A percentile compares a stretch with the other conserved stretches of the same genome.
Conservation (phyloP, 2,888 invertebrate genomes). For the Aporophyla lueneburgensis region DNA sequence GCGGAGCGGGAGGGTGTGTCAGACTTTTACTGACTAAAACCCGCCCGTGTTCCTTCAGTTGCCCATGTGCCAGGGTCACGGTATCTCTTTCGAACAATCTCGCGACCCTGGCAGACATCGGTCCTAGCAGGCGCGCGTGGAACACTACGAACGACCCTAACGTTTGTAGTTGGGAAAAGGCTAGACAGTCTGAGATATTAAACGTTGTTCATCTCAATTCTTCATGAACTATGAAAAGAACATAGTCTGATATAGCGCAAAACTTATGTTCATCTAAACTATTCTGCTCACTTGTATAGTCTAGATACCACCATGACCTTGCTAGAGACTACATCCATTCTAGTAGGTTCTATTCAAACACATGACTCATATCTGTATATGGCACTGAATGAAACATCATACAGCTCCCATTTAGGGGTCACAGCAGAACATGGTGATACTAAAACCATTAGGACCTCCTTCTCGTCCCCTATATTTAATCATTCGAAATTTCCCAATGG, state of each 20-base stretch:
- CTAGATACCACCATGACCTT: slow-evolving; percentile 46
- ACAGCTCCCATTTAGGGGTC: slow-evolving; percentile 26
- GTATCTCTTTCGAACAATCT: no score
- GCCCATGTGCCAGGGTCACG: no score
- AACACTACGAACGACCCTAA: no score
- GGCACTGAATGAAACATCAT: slow-evolving; percentile 45
- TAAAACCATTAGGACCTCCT: slow-evolving; percentile 16
- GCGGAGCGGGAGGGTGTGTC: no score
- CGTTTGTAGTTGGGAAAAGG: no score
- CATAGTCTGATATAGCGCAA: background rate
- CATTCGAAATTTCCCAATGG: slow-evolving; percentile 17
- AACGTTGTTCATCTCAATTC: no score
- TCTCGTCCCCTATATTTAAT: background rate
- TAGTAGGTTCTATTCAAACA: slow-evolving; percentile 42
- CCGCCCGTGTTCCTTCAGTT: no score
- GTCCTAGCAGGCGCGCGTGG: no score
- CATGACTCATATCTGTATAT: slow-evolving; percentile 52
- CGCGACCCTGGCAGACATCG: no score
- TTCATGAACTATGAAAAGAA: no score
- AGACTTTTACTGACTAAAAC: no score
- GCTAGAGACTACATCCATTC: slow-evolving; percentile 20
- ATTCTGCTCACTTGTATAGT: slow-evolving; percentile 19
- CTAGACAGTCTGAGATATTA: no score
- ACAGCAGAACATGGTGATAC: slow-evolving; percentile 24
- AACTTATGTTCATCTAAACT: background rate